phyloP scores from a whole-genome alignment of 2,888 invertebrate genomes.

The Megastigmus dorsalis region DNA sequence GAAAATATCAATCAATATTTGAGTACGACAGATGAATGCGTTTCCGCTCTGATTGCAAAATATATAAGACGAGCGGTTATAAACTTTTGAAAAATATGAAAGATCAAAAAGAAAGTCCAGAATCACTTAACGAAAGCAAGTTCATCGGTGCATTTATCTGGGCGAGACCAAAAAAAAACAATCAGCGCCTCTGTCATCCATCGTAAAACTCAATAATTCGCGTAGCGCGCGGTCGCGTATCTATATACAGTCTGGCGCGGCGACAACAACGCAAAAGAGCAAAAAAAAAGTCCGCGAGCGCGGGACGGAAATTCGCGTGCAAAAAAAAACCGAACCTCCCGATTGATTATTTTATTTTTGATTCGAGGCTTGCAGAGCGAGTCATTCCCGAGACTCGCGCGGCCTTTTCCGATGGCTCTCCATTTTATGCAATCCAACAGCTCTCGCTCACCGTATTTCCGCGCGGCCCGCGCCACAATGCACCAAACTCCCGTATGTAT shows the following conservation, averaged over 20 bases:
- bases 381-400: neutral
- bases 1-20: too few relatives aligned
- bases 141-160: conserved; percentile 10
- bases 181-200: neutral
- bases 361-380: too few relatives aligned
- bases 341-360: conserved; percentile 30
- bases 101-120: neutral
- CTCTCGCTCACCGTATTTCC: neutral
- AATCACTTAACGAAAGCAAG: conserved; percentile 38
- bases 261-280: neutral
- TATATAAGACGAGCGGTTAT: too few relatives aligned
- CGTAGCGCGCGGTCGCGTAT: neutral
- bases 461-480: too few relatives aligned
- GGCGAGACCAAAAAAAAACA: conserved; percentile 13
- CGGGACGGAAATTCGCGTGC: too few relatives aligned
- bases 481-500: neutral
- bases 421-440: neutral
- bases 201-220: conserved; percentile 39
- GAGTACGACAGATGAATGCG: too few relatives aligned
- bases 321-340: conserved; percentile 2
- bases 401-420: neutral
- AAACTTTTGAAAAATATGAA: neutral
- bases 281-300: conserved; percentile 6
- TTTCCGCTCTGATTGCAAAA: too few relatives aligned
- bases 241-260: neutral